Base-by-base conservation (phyloP, 2,113 vertebrate genomes). In the Hippocampus zosterae region DNA sequence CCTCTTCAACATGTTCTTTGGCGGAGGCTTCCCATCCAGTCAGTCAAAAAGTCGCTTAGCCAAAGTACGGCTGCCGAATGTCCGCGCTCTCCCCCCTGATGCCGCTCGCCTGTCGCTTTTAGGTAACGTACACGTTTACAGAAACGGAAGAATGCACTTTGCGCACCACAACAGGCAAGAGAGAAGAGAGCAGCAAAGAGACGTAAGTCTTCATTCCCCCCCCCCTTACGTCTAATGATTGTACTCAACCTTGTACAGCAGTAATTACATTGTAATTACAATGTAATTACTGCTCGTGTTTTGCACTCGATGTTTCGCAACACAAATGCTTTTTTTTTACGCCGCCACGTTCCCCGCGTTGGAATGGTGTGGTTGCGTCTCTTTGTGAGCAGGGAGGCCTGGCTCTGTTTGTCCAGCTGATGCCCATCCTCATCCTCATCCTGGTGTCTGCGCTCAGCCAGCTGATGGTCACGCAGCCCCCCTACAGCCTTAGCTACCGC, bases 1-100 rank as follows among this genome's bases (percentile, higher is more conserved):
- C 84, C 95, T 99, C 82, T 99, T 99, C 90, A 99, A 99, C 85
- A 98, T 99, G 97, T 99, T 99, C 86, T 99, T 99, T 70, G 97
- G 97, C 12, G 96, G 97, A 40, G 96, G 97, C 29, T 98, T 99
- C 71, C 96, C 97, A 29, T 93, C 96, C 60, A 96, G 97, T 99
- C 92, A 92, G 96, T 87, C 52, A 6, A 69, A 69, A 25, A 41
- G 13, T 60, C 7, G 5, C 21, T 13, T 3, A n/a, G 2, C 6
- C 33, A 7, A n/a, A n/a, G 1, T 25, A 46, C n/a, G 18, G 23
- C 6, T 18, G 0, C 23, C 46, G 7, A 40, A 3, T 4, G 10
- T 13, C 61, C 41, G 7, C 4, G 1, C 6, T 37, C 7, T 53
- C 4, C 8, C 8, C 11, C 25, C 27, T 67, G 16, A 57, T 57